Evolutionary conservation across 1,140 invertebrate genomes (phyloP).

Genomic region (Saccostrea cuccullata): DNA sequence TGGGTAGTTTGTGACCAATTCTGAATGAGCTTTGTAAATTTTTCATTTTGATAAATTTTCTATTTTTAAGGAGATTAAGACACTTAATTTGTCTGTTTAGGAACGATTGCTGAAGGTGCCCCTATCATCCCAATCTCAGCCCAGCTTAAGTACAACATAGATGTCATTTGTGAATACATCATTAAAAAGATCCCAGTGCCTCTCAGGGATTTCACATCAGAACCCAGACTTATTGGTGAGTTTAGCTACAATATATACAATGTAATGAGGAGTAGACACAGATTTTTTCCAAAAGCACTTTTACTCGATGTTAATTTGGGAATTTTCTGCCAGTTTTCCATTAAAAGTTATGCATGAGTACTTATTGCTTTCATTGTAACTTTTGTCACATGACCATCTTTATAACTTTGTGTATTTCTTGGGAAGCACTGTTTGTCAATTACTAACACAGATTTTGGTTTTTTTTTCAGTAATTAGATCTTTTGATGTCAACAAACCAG

Average conservation of each 20-base stretch:
- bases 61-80: background rate
- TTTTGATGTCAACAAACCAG: constrained; percentile 99
- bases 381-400: no score
- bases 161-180: constrained; percentile 97
- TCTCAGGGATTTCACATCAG: constrained; percentile 94
- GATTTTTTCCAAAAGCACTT: no score
- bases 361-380: no score
- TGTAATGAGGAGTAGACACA: background rate
- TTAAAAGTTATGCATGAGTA: no score
- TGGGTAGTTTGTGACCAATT: no score
- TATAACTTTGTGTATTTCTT: no score
- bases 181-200: constrained; percentile 99
- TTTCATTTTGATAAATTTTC: no score
- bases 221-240: constrained; percentile 92
- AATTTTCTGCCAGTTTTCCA: no score
- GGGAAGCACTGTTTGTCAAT: no score
- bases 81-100: constrained; percentile 73
- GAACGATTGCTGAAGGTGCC: constrained; percentile 98
- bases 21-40: no score
- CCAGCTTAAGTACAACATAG: constrained; percentile 99
- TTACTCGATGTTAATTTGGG: no score
- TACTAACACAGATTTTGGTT: background rate
- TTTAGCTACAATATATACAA: constrained; percentile 7
- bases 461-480: constrained; percentile 91
- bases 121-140: constrained; percentile 99